These are phyloP conservation scores for Osmoderma eremita DNA, from an alignment of 2,888 invertebrate genomes.

Conservation along the genomic window DNA sequence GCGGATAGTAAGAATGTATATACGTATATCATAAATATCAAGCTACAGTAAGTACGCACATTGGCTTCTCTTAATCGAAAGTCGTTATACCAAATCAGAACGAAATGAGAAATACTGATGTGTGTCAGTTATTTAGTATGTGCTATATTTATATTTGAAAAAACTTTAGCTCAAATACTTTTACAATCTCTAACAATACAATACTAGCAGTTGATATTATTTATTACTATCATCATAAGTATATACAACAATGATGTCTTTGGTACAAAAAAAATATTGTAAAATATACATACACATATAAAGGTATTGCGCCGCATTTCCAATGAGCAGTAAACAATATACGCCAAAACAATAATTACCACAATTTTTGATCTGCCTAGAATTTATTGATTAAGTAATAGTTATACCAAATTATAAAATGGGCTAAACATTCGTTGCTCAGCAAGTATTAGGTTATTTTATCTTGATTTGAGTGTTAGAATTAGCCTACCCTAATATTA, in stretches of 20 bases:
- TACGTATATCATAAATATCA: conserved; percentile 43
- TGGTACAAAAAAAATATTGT: conserved; percentile 60
- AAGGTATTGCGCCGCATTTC: conserved; percentile 56
- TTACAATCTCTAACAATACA: conserved; percentile 55
- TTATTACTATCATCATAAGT: conserved; percentile 45
- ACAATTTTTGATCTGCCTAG: conserved; percentile 29
- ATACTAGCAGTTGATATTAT: conserved; percentile 52
- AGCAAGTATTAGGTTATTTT: conserved; percentile 49
- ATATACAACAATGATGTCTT: conserved; percentile 61
- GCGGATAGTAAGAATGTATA: conserved; percentile 48
- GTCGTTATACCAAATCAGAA: conserved; percentile 35
- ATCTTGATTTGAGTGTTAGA: conserved; percentile 47
- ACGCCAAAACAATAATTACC: conserved; percentile 28
- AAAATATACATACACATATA: conserved; percentile 48
- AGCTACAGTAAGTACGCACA: conserved; percentile 36
- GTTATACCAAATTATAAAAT: conserved; percentile 36
- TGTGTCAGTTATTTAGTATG: conserved; percentile 56
- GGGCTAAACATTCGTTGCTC: conserved; percentile 56
- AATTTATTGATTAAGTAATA: conserved; percentile 19
- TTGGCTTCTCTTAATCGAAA: conserved; percentile 23
- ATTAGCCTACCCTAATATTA: conserved; percentile 52
- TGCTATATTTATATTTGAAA: conserved; percentile 56
- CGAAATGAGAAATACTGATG: conserved; percentile 57
- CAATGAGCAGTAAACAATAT: conserved; percentile 59
- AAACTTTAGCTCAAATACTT: conserved; percentile 54